A percentile compares a stretch with the other conserved stretches of the same genome.
Conservation (phyloP, 2,113 vertebrate genomes). For the Ariopsis seemanni region DNA sequence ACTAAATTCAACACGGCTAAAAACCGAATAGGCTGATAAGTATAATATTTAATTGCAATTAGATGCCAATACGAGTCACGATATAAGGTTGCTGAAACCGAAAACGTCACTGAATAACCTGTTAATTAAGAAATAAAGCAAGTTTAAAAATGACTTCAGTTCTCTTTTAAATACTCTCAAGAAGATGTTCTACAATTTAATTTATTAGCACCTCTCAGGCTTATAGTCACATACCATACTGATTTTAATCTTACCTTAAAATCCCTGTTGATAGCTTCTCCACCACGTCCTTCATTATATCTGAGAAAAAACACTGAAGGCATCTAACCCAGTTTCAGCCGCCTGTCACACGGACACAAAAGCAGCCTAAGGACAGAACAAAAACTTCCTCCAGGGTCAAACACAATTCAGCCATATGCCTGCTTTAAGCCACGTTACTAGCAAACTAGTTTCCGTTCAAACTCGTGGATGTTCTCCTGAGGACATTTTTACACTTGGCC, state of each 20-base stretch:
- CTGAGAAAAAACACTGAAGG: constrained; percentile 76
- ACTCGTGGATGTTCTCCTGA: neutral
- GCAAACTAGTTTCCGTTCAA: neutral
- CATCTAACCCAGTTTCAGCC: constrained; percentile 43
- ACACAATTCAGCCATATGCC: constrained; percentile 40
- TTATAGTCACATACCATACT: neutral
- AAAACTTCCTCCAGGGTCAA: constrained; percentile 24
- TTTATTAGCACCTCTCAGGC: neutral
- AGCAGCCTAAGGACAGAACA: neutral
- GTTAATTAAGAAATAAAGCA: no score
- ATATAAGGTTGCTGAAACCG: no score
- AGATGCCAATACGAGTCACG: no score
- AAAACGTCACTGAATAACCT: no score
- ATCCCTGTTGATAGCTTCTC: constrained; percentile 84
- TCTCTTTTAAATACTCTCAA: no score
- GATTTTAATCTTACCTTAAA: constrained; percentile 79
- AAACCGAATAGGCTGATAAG: no score
- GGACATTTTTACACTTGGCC: neutral
- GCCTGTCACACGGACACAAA: constrained; percentile 1
- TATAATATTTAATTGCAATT: no score
- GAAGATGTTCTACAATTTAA: no score
- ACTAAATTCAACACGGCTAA: no score
- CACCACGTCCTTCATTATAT: constrained; percentile 90
- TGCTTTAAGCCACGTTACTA: constrained; percentile 1
- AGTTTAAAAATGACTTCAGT: no score